Percentiles rank a stretch among this genome's conserved stretches.
These are phyloP conservation scores for Vesta saturnalis DNA, from an alignment of 2,888 invertebrate genomes.

Conservation along the genomic window DNA sequence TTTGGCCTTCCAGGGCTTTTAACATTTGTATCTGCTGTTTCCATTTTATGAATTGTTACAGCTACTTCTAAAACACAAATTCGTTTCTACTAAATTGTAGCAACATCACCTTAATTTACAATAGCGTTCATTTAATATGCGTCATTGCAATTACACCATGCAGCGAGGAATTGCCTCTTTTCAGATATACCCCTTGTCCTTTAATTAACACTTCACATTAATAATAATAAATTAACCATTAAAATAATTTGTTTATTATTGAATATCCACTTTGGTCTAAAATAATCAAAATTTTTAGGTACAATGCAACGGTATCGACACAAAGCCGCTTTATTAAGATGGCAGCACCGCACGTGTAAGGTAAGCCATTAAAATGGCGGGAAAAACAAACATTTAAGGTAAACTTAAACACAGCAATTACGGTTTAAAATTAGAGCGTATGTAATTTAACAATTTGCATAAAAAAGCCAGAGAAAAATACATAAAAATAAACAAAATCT, in stretches of 20 bases:
- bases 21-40: not conserved
- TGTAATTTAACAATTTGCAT: too few species aligned
- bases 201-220: not conserved
- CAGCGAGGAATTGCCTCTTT: not conserved
- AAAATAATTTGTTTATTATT: slow-evolving; percentile 4
- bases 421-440: too few species aligned
- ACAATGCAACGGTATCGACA: slow-evolving; percentile 29
- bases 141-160: slow-evolving; percentile 40
- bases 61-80: not conserved
- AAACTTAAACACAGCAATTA: too few species aligned
- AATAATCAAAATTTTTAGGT: slow-evolving; percentile 7
- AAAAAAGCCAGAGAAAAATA: too few species aligned
- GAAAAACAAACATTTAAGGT: too few species aligned
- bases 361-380: too few species aligned
- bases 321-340: slow-evolving; percentile 40
- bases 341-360: slow-evolving; percentile 39
- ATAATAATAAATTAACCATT: not conserved
- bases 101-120: slow-evolving; percentile 31
- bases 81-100: slow-evolving; percentile 20
- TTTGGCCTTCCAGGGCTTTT: not conserved
- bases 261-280: not conserved
- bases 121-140: slow-evolving; percentile 47
- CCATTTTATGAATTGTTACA: not conserved
- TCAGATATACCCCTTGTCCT: not conserved
- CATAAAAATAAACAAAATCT: too few species aligned